phyloP scores from a whole-genome alignment of 2,888 invertebrate species.

The Diaprepes abbreviatus region DNA sequence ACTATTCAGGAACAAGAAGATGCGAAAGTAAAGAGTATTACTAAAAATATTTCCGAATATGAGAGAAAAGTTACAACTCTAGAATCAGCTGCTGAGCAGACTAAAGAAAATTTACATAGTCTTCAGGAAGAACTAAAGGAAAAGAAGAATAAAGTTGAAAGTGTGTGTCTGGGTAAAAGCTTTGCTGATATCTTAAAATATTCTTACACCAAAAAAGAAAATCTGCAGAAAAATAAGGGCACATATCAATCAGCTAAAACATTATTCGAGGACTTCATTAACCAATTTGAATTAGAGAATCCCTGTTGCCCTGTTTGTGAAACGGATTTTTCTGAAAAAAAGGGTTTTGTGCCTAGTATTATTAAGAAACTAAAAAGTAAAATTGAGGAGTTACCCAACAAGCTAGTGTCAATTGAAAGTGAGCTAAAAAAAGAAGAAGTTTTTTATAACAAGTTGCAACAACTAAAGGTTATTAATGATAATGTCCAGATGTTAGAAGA shows the following conservation, averaged over 20 bases:
- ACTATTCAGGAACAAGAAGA: constrained; percentile 72
- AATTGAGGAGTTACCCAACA: constrained; percentile 78
- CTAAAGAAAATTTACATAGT: constrained; percentile 72
- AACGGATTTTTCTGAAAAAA: constrained; percentile 60
- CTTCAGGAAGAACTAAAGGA: constrained; percentile 53
- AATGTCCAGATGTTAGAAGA: constrained; percentile 70
- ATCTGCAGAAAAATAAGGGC: constrained; percentile 78
- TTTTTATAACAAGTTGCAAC: constrained; percentile 77
- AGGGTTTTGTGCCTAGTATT: constrained; percentile 72
- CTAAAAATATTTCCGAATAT: constrained; percentile 68
- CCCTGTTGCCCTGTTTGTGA: constrained; percentile 89
- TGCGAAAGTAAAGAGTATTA: constrained; percentile 69
- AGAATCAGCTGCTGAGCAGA: constrained; percentile 77
- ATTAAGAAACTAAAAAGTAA: constrained; percentile 75
- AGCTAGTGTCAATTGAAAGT: constrained; percentile 74
- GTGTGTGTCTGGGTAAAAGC: constrained; percentile 70
- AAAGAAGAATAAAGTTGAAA: constrained; percentile 57
- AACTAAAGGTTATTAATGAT: constrained; percentile 78
- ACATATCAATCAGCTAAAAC: constrained; percentile 77
- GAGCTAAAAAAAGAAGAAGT: constrained; percentile 75
- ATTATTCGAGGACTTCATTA: constrained; percentile 80
- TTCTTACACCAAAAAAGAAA: constrained; percentile 76
- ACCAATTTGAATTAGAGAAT: constrained; percentile 74
- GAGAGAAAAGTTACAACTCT: constrained; percentile 71
- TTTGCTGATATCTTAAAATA: constrained; percentile 76